Evolutionary conservation across 2,113 vertebrate genomes (phyloP).

Genomic region (Carettochelys insculpta): DNA sequence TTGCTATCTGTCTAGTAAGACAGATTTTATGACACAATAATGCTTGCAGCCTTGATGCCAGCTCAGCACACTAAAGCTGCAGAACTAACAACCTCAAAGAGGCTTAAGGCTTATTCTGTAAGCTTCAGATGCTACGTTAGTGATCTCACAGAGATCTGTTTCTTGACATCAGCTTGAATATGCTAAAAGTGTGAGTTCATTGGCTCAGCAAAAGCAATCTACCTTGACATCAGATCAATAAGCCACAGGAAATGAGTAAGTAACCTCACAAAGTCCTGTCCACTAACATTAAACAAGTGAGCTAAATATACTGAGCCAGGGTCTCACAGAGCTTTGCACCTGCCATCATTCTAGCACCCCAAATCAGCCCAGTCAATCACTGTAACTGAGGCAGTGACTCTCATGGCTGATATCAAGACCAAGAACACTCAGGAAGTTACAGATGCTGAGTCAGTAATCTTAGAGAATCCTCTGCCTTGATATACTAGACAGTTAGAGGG

Average conservation of each 20-base stretch:
- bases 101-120: background rate
- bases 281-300: background rate
- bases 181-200: background rate
- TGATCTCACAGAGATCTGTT: background rate
- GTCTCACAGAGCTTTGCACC: background rate
- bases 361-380: background rate
- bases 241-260: background rate
- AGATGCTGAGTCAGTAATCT: background rate
- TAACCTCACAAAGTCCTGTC: background rate
- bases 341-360: background rate
- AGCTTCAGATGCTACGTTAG: background rate
- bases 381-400: background rate
- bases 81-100: background rate
- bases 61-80: background rate
- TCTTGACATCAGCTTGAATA: background rate
- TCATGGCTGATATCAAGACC: background rate
- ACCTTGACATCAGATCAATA: background rate
- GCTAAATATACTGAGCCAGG: background rate
- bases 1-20: background rate
- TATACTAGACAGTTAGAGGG: background rate
- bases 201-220: background rate
- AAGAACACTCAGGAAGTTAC: background rate
- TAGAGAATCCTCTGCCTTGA: background rate
- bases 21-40: background rate
- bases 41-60: background rate